Percentiles rank a stretch among this genome's conserved stretches.
Evolutionary conservation across 1,140 invertebrate species (phyloP).

Genomic region (Stegodyphus mimosarum): DNA sequence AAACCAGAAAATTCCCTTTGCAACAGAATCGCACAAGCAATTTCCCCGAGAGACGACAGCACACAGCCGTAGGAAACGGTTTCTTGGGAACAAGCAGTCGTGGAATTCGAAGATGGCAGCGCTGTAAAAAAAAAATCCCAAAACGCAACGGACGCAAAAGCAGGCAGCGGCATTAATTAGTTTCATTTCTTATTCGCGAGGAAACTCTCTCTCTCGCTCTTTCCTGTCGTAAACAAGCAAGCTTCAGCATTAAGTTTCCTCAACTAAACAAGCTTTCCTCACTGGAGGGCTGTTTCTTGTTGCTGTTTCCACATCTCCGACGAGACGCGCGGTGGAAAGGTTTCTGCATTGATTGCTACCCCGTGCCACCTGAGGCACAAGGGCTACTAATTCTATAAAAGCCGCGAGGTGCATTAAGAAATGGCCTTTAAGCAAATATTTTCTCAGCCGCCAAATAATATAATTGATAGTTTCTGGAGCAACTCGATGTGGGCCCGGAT

Average conservation of each 20-base stretch:
- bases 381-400: conserved; percentile 49
- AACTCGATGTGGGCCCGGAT: neutral
- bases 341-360: conserved; percentile 40
- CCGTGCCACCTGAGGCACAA: conserved; percentile 32
- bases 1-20: no score
- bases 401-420: conserved; percentile 55
- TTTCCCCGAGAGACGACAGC: neutral
- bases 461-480: conserved; percentile 43
- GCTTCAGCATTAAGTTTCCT: conserved; percentile 20
- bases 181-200: conserved; percentile 41
- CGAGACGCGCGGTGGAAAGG: neutral
- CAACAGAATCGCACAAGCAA: neutral
- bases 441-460: conserved; percentile 46
- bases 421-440: conserved; percentile 57
- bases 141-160: conserved; percentile 2
- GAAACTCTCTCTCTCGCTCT: neutral
- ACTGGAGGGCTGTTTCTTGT: conserved; percentile 5
- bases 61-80: conserved; percentile 19
- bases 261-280: conserved; percentile 14
- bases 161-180: conserved; percentile 45
- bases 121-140: conserved; percentile 13
- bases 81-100: conserved; percentile 18
- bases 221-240: conserved; percentile 28
- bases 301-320: neutral
- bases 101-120: conserved; percentile 3